Percentiles rank a stretch among this genome's conserved stretches.
Conservation (phyloP, 2,888 invertebrate genomes). For the Ophioninae sp. region DNA sequence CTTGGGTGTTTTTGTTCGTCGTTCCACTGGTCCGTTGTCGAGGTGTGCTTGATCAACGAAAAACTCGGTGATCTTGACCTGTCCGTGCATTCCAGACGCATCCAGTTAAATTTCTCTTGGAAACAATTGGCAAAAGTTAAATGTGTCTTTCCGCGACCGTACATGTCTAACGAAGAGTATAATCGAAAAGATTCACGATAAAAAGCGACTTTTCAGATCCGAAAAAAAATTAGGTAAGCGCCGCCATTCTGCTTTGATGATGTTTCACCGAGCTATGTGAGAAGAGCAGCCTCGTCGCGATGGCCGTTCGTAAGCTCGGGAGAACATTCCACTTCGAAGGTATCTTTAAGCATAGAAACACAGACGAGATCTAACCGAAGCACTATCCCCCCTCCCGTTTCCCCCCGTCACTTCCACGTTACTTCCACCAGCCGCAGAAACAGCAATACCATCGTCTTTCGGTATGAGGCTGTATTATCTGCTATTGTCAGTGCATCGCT, state of each 20-base stretch:
- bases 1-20: not conserved
- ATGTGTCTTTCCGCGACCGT: not conserved
- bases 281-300: not conserved
- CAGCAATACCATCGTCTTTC: conserved; percentile 77
- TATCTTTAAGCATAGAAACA: not conserved
- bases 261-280: not conserved
- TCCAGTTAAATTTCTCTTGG: not conserved
- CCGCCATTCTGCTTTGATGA: not conserved
- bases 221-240: conserved; percentile 12
- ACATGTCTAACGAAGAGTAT: not conserved
- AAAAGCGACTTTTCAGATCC: not conserved
- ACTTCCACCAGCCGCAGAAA: conserved; percentile 78
- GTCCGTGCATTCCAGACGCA: not conserved
- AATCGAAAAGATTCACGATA: not conserved
- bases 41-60: not conserved
- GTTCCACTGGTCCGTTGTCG: not conserved
- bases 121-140: conserved; percentile 6
- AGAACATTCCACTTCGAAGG: not conserved
- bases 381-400: conserved; percentile 1
- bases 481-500: conserved; percentile 81
- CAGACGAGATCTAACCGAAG: conserved; percentile 14
- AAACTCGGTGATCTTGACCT: not conserved
- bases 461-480: conserved; percentile 76
- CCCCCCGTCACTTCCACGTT: conserved; percentile 12
- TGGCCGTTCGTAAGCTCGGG: not conserved